Conservation (phyloP, 2,888 invertebrate genomes). For the Elmis aenea region DNA sequence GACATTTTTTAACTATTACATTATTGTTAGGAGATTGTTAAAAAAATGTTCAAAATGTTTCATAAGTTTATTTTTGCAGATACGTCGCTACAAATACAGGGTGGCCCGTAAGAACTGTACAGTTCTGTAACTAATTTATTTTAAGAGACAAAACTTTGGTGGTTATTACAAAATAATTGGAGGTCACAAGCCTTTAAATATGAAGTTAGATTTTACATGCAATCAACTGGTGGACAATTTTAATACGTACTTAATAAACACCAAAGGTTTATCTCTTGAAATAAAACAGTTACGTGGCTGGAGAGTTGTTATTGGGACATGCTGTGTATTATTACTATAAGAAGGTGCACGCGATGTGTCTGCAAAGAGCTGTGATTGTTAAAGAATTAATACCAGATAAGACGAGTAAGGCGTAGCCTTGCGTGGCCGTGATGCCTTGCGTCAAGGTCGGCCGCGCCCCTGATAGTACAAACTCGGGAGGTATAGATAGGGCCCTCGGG, state of each 20-base stretch:
- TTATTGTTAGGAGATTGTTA: slow-evolving; percentile 49
- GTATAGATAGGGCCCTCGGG: slow-evolving; percentile 39
- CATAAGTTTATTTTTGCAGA: slow-evolving; percentile 31
- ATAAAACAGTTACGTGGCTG: too few species aligned
- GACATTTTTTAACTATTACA: slow-evolving; percentile 45
- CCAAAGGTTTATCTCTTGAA: too few species aligned
- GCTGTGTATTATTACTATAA: slow-evolving; percentile 32
- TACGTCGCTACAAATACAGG: slow-evolving; percentile 26
- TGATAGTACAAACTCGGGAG: slow-evolving; percentile 49
- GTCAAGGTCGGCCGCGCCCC: slow-evolving; percentile 43
- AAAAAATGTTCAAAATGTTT: slow-evolving; percentile 39
- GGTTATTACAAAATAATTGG: too few species aligned
- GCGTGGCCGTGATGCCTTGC: slow-evolving; percentile 39
- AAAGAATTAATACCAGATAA: slow-evolving; percentile 39
- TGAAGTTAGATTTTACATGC: too few species aligned
- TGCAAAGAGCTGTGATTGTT: slow-evolving; percentile 36
- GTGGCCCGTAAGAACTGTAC: too few species aligned
- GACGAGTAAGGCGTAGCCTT: slow-evolving; percentile 36
- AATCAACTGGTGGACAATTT: too few species aligned
- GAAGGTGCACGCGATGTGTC: slow-evolving; percentile 32
- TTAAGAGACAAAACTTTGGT: too few species aligned
- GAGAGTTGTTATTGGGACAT: too few species aligned
- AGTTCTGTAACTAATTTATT: too few species aligned
- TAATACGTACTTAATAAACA: too few species aligned
- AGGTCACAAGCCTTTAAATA: too few species aligned